These are phyloP conservation scores for Daphoenositta chrysoptera DNA, from an alignment of 2,113 vertebrate species.

Conservation along the genomic window DNA sequence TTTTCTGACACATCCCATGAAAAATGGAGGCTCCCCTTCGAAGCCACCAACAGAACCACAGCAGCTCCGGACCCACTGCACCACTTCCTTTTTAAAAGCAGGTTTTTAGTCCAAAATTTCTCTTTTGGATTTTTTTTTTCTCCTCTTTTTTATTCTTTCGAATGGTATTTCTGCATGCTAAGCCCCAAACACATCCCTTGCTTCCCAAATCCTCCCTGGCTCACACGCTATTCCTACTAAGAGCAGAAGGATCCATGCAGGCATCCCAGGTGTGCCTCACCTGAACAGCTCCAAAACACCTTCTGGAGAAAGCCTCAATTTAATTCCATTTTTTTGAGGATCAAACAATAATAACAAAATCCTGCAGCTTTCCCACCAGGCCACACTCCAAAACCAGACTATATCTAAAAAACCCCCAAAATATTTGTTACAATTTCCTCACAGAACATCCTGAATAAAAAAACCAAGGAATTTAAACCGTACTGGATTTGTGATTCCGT, in stretches of 20 bases:
- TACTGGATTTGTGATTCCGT: background rate
- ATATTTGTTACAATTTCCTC: fast-evolving
- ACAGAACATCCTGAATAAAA: background rate
- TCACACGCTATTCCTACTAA: fast-evolving
- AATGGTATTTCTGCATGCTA: background rate
- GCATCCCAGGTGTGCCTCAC: background rate
- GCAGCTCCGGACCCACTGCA: fast-evolving
- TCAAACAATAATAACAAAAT: background rate
- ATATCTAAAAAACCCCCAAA: background rate
- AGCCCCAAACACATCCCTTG: background rate
- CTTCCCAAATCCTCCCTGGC: background rate
- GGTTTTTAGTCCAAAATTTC: background rate
- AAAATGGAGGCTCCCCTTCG: fast-evolving
- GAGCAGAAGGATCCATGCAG: fast-evolving
- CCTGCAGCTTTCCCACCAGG: background rate
- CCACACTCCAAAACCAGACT: background rate
- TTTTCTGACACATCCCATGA: fast-evolving
- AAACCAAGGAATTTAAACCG: background rate
- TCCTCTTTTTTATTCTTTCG: too few relatives aligned
- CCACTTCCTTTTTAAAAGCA: background rate
- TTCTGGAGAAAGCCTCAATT: fast-evolving
- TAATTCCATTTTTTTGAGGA: background rate
- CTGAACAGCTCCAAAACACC: background rate
- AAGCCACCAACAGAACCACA: fast-evolving
- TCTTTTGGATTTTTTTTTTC: fast-evolving